Conservation (phyloP, 2,797 vertebrate genomes). For the Leuciscus waleckii region DNA sequence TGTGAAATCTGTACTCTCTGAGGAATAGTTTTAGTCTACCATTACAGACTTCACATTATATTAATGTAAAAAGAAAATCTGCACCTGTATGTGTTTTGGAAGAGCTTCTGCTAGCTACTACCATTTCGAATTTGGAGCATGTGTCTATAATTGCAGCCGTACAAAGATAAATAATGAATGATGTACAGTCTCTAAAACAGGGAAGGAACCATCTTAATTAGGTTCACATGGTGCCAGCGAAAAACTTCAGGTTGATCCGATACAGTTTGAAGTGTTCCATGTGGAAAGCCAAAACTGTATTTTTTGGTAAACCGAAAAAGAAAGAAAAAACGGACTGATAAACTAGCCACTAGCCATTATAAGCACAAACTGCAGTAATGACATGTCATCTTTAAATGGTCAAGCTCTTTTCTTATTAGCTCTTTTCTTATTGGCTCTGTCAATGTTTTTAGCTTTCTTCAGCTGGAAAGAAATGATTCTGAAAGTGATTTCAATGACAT, state of each 20-base stretch:
- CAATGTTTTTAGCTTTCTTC: not conserved
- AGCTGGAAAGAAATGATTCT: not conserved
- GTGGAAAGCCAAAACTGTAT: not conserved
- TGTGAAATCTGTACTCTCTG: constrained; percentile 12
- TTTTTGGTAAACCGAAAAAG: constrained; percentile 14
- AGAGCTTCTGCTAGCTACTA: not conserved
- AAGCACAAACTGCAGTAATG: not conserved
- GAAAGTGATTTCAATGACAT: not conserved
- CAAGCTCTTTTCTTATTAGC: no score
- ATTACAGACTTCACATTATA: constrained; percentile 8
- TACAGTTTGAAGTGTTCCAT: not conserved
- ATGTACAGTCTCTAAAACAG: not conserved
- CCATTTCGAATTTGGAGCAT: not conserved
- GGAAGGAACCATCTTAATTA: constrained; percentile 37
- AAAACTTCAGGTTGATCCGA: constrained; percentile 6
- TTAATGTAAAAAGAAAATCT: constrained; percentile 22
- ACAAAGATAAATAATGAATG: constrained; percentile 44
- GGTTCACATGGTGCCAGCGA: not conserved
- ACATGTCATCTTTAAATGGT: not conserved
- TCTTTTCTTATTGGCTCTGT: not conserved
- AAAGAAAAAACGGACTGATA: constrained; percentile 24
- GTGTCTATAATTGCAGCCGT: not conserved
- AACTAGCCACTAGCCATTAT: constrained; percentile 11
- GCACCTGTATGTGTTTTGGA: constrained; percentile 20
- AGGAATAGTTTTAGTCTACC: not conserved